Evolutionary conservation across 1,140 invertebrate genomes (phyloP).

Genomic region (Meloidogyne chitwoodi): DNA sequence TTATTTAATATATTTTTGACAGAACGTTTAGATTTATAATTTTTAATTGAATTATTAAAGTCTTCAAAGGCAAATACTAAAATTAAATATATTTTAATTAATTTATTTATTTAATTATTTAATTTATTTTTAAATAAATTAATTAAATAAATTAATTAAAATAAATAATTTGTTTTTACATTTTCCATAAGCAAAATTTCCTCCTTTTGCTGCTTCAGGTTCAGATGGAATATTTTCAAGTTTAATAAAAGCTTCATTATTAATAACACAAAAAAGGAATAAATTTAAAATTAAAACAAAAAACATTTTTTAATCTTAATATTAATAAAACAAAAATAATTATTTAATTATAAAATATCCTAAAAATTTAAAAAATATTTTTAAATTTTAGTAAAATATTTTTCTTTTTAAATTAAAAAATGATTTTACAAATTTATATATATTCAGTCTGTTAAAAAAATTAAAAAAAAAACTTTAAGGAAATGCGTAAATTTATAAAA

Average conservation of each 20-base stretch:
- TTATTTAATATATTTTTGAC: not conserved
- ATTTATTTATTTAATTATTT: not conserved
- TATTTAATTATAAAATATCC: too few relatives aligned
- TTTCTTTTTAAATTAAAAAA: too few relatives aligned
- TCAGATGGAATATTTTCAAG: not conserved
- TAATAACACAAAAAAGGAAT: not conserved
- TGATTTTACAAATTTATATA: too few relatives aligned
- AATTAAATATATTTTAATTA: not conserved
- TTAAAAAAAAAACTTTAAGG: too few relatives aligned
- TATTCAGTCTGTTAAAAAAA: too few relatives aligned
- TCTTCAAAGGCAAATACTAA: not conserved
- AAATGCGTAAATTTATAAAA: too few relatives aligned
- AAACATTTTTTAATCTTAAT: too few relatives aligned
- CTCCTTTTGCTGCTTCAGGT: not conserved
- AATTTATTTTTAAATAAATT: not conserved
- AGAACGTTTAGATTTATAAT: not conserved
- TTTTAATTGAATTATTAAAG: too few relatives aligned
- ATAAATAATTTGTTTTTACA: not conserved
- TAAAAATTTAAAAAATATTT: too few relatives aligned
- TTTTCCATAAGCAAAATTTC: not conserved
- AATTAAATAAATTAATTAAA: not conserved
- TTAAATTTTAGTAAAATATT: too few relatives aligned
- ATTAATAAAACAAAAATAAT: too few relatives aligned
- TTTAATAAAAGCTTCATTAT: not conserved
- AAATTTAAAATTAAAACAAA: too few relatives aligned